phyloP scores from a whole-genome alignment of 2,888 invertebrate genomes.

The Heterodera filipjevi region DNA sequence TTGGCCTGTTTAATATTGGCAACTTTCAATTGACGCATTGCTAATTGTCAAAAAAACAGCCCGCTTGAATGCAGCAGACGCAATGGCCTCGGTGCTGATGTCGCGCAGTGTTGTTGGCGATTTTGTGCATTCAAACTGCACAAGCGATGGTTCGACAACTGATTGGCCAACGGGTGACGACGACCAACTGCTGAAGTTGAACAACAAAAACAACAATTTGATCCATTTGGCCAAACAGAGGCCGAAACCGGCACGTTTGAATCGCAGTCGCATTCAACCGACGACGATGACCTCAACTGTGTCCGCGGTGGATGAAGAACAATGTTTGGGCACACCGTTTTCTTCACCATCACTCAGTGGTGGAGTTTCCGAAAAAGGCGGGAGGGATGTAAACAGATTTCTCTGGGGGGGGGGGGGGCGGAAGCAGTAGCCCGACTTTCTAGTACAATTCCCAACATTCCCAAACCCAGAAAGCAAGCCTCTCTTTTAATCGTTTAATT shows the following conservation, averaged over 20 bases:
- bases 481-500: too few relatives aligned
- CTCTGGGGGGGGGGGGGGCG: too few relatives aligned
- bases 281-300: background rate
- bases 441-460: too few relatives aligned
- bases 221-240: conserved; percentile 40
- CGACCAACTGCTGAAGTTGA: background rate
- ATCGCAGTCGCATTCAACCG: background rate
- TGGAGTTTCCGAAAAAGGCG: too few relatives aligned
- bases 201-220: conserved; percentile 23
- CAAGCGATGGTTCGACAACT: background rate
- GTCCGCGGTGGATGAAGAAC: background rate
- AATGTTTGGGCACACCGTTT: background rate
- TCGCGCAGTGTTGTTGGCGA: conserved; percentile 26
- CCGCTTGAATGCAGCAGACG: background rate
- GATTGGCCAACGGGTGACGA: background rate
- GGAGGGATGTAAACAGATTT: too few relatives aligned
- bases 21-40: too few relatives aligned
- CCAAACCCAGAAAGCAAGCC: too few relatives aligned
- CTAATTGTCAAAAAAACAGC: too few relatives aligned
- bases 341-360: too few relatives aligned
- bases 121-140: conserved; percentile 6
- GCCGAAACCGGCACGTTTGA: conserved; percentile 37
- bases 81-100: conserved; percentile 16
- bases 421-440: too few relatives aligned
- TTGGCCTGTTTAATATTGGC: background rate